A percentile compares a stretch with the other conserved stretches of the same genome.
phyloP scores from a whole-genome alignment of 2,113 vertebrate species.

The Proterorhinus semilunaris region DNA sequence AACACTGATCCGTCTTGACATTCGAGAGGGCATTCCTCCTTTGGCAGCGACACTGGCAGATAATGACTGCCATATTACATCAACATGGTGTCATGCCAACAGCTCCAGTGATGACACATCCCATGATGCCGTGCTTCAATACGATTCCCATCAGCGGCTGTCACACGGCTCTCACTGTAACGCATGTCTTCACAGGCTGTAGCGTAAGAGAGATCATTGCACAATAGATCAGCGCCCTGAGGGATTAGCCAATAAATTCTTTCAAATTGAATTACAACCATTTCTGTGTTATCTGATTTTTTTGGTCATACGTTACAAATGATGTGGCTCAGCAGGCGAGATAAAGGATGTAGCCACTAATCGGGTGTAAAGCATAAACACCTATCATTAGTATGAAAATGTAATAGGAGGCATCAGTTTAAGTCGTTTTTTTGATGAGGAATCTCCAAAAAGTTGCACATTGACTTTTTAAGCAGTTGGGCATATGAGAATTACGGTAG shows the following conservation, averaged over 20 bases:
- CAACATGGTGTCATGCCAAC: slow-evolving; percentile 68
- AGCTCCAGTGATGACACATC: slow-evolving; percentile 58
- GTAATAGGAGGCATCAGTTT: too few species aligned
- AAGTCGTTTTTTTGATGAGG: too few species aligned
- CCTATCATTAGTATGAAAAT: too few species aligned
- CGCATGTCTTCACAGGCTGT: slow-evolving; percentile 38
- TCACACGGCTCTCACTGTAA: slow-evolving; percentile 45
- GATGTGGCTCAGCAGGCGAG: too few species aligned
- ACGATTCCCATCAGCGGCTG: slow-evolving; percentile 53
- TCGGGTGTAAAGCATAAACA: too few species aligned
- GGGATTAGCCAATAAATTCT: slow-evolving; percentile 24
- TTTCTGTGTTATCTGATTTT: background rate
- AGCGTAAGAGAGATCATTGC: slow-evolving; percentile 34
- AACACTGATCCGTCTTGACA: slow-evolving; percentile 61
- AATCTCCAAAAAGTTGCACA: too few species aligned
- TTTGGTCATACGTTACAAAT: background rate
- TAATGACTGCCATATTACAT: slow-evolving; percentile 77
- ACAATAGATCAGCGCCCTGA: slow-evolving; percentile 28
- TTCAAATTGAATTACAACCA: background rate
- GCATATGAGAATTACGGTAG: too few species aligned
- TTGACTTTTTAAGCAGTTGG: too few species aligned
- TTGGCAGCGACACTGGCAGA: slow-evolving; percentile 57
- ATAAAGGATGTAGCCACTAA: too few species aligned
- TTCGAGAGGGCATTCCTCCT: slow-evolving; percentile 69
- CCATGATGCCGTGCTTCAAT: slow-evolving; percentile 63